These are phyloP conservation scores for Cantharis rustica DNA, from an alignment of 2,888 invertebrate species.

Conservation along the genomic window DNA sequence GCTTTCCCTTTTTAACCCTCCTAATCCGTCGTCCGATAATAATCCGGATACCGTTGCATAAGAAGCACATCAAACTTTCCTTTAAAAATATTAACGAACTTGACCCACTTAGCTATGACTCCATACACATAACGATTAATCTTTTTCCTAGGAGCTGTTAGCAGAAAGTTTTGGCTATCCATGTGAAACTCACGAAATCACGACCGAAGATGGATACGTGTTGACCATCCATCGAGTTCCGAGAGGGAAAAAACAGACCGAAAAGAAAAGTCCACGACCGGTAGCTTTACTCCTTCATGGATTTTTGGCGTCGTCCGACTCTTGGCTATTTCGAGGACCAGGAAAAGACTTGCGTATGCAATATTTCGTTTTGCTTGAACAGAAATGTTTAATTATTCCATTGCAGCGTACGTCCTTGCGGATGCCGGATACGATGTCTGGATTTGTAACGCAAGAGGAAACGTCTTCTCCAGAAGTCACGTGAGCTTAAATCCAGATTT, in stretches of 20 bases:
- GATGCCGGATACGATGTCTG: slow-evolving; percentile 61
- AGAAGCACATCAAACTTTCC: not conserved
- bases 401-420: slow-evolving; percentile 55
- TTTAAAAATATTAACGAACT: not conserved
- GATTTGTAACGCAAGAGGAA: slow-evolving; percentile 67
- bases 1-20: not conserved
- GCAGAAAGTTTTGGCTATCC: slow-evolving; percentile 54
- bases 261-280: slow-evolving; percentile 36
- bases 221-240: slow-evolving; percentile 63
- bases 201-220: slow-evolving; percentile 62
- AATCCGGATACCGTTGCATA: not conserved
- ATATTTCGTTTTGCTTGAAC: slow-evolving; percentile 7
- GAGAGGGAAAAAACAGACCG: slow-evolving; percentile 47
- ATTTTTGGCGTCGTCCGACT: slow-evolving; percentile 59
- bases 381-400: not conserved
- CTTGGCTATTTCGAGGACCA: slow-evolving; percentile 61
- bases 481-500: slow-evolving; percentile 50
- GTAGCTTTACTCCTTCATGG: slow-evolving; percentile 61
- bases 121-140: not conserved
- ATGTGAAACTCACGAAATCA: slow-evolving; percentile 54
- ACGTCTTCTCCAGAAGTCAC: slow-evolving; percentile 62
- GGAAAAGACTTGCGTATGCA: slow-evolving; percentile 58
- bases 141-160: slow-evolving; percentile 51
- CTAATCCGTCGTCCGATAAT: not conserved
- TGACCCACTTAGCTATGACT: not conserved